Base-by-base conservation (phyloP, 2,888 invertebrate species). In the Baccha elongata region DNA sequence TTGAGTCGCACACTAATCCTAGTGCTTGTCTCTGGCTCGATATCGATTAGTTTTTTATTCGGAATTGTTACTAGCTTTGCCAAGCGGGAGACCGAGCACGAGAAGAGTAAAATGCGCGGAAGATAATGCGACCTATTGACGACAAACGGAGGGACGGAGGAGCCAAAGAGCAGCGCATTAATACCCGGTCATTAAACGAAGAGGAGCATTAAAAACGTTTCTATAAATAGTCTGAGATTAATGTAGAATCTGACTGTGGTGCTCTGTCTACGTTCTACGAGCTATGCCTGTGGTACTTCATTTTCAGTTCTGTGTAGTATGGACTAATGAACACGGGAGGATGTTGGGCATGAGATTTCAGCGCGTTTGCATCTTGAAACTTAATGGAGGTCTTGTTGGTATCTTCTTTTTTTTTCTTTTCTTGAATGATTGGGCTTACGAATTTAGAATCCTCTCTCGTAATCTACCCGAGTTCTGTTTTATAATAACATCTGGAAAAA, bases 21-120 rank as follows among this genome's bases (percentile, higher is more conserved):
- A 83, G 83, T 62, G 72, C 76, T 83, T 76, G 83, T 83, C 83
- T 83, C 76, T 78, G 72, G 19, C 78, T 78, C 72, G 78, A 69
- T 83, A 83, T 83, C 83, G 83, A 83, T 83, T 83, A 83, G 78
- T 83, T 83, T 78, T 83, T n/a, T n/a, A n/a, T n/a, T n/a, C n/a
- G 37, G 8, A 55, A 76, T 52, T 50, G 53, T 52, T 68, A 72
- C 42, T 64, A 48, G 64, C 69, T 75, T 42, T 62, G 29, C 44
- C 44, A 60, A 29, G 60, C 55, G 50, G 53, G 60, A 53, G 75
- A 71, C 40, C 55, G 6, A 37, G 53, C 19, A 19, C 55, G 6
- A 37, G 53, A 35, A 19, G 23, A 44, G 35, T 60, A 17, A 62
- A 53, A 21, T n/a, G n/a, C 8, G 8, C 35, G 46, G 67, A 67